Conservation (phyloP, 2,113 vertebrate species). For the Acrocephalus kingi region DNA sequence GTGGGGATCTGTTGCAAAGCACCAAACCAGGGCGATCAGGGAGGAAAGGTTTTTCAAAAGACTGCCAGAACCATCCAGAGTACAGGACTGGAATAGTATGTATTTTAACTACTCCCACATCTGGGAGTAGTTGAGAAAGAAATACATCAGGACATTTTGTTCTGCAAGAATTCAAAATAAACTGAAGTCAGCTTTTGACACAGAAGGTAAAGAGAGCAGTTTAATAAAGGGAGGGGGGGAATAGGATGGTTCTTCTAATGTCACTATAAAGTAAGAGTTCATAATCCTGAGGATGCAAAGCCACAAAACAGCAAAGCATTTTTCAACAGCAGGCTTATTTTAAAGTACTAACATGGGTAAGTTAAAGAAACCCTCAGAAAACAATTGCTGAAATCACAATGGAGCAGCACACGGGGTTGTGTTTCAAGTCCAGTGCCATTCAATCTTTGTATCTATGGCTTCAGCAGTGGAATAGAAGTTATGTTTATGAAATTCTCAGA, state of each 20-base stretch:
- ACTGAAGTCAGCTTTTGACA: neutral
- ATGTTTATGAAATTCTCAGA: neutral
- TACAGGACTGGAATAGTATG: neutral
- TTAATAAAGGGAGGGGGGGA: neutral
- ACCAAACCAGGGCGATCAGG: neutral
- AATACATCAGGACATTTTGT: conserved; percentile 1
- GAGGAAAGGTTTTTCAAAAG: neutral
- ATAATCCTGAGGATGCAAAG: neutral
- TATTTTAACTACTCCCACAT: conserved; percentile 22
- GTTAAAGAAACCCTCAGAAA: neutral
- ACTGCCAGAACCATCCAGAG: neutral
- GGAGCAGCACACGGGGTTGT: neutral
- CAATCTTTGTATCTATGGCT: neutral
- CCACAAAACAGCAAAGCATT: conserved; percentile 27
- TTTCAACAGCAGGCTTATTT: conserved; percentile 13
- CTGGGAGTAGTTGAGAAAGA: conserved; percentile 11
- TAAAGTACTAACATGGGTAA: neutral
- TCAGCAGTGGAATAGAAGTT: neutral
- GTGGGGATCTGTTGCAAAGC: neutral
- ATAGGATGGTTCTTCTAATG: neutral
- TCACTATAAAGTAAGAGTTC: neutral
- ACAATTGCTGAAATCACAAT: neutral
- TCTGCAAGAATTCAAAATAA: conserved; percentile 20
- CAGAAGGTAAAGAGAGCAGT: neutral
- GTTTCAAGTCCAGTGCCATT: neutral